Evolutionary conservation across 1,140 invertebrate genomes (phyloP), one percentile per base, ranked within the genome.

Genomic region (Drosophila tsacasi): DNA sequence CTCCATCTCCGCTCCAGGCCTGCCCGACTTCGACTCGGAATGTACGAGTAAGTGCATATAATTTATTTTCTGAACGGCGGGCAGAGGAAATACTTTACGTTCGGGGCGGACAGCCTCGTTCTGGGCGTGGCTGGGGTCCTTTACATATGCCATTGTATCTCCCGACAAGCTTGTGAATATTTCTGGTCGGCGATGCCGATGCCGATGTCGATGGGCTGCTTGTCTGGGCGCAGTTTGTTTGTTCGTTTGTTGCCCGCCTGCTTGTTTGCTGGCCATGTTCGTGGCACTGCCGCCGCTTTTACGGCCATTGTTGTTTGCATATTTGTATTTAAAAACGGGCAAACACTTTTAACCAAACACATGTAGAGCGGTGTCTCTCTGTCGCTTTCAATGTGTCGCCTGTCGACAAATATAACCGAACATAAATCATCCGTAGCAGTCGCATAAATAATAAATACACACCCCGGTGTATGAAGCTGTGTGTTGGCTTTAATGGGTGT

Each of bases 291-390:
- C 50, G 25, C 7, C 27, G 25, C 21, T 37, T 44, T 61, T 50
- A 30, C 37, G 35, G 67, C 44, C 71, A 73, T 74, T 74, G 71
- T 74, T 73, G 67, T 50, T 72, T 61, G 68, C 71, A 74, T 74
- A 73, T 74, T 74, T 74, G 69, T 72, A 73, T 74, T 67, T 74
- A 73, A 74, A 73, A 73, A 74, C 55, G 55, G 58, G 68, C 69
- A 74, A 74, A 74, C 71, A 74, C 71, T 74, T 74, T 74, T 73
- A 47, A 12, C 55, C 68, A 61, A 74, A 59, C 71, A 74, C 71
- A 74, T 47, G 71, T 61, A 61, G 39, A 50, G 67, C 32, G 55
- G 37, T 72, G 66, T 73, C 69, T 73, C 30, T 52, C 37, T 50
- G 54, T 40, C 71, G 49, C 71, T 61, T 39, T 73, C 67, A 73